These are phyloP conservation scores for Pheosia gnoma DNA, from an alignment of 2,888 invertebrate genomes.

Conservation along the genomic window DNA sequence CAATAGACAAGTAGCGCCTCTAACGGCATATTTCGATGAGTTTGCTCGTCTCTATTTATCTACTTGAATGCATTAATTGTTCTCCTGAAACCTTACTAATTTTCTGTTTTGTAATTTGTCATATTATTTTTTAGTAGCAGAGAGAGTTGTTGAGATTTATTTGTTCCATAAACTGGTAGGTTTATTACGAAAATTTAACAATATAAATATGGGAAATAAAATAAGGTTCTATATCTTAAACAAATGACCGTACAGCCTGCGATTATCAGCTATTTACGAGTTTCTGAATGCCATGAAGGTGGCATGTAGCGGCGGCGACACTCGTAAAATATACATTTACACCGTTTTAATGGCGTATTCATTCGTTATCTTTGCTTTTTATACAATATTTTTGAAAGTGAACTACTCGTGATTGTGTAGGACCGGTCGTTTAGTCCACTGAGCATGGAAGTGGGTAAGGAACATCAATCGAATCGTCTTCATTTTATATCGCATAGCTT, in stretches of 20 bases:
- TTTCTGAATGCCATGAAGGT: conserved; percentile 20
- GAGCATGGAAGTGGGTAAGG: too few species aligned
- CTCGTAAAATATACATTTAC: not conserved
- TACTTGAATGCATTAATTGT: too few species aligned
- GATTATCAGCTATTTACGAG: conserved; percentile 23
- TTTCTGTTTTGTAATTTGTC: too few species aligned
- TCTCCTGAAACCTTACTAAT: too few species aligned
- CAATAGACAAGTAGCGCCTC: not conserved
- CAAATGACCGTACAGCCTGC: not conserved
- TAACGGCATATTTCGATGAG: not conserved
- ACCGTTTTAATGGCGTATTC: not conserved
- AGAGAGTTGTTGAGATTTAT: too few species aligned
- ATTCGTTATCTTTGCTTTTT: not conserved
- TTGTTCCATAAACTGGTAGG: not conserved
- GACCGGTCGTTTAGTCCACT: too few species aligned
- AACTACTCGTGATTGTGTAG: too few species aligned
- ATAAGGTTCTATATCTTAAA: not conserved
- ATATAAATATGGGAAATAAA: not conserved
- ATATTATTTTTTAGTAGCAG: too few species aligned
- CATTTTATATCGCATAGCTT: too few species aligned
- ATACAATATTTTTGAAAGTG: not conserved
- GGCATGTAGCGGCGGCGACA: conserved; percentile 11
- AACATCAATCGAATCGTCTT: too few species aligned
- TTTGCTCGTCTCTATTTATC: too few species aligned
- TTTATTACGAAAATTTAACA: not conserved